Evolutionary conservation across 2,888 invertebrate genomes (phyloP), one percentile per base, ranked within the genome.

Genomic region (Lasiommata megera): DNA sequence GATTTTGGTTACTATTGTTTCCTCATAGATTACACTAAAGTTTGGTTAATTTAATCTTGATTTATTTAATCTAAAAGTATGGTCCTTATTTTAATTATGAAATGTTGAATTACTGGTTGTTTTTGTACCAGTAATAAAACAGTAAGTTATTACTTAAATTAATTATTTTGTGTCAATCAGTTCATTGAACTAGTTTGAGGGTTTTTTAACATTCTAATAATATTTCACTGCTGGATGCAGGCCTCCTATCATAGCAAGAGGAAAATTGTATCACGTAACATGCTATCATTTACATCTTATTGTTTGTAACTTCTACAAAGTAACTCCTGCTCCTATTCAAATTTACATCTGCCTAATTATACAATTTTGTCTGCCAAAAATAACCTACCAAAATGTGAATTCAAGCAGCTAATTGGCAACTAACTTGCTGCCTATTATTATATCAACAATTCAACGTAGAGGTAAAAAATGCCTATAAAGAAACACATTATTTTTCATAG

Each of bases 1-100:
- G 77, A 77, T 72, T 77, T 77, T 75, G 57, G 61, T 73, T 74
- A 70, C 56, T 55, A 61, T 41, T 53, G 56, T 63, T 61, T 56
- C 51, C 44, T 58, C 56, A 29, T 54, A 53, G 9, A n/a, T 28
- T 50, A 50, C n/a, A n/a, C 14, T 47, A 34, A 34, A 17, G 23
- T 44, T 28, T 34, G 28, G 12, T 50, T 50, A 31, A 17, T 11
- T 34, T 34, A 12, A 43, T 31, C 6, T 31, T 31, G 11, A 11
- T 46, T n/a, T 44, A 7, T 5, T 12, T 14, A 14, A 14, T 14
- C 2, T 37, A 37, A 14, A 2, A 23, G 23, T 23, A 3, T 23
- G 5, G 23, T 2, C 23, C 23, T 23, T 23, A 23, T 2, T 23
- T 23, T 3, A 23, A 3, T n/a, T n/a, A n/a, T 23, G 23, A 23